A percentile compares a stretch with the other conserved stretches of the same genome.
Conservation (phyloP, 2,797 vertebrate species). For the Caiman crocodilus region DNA sequence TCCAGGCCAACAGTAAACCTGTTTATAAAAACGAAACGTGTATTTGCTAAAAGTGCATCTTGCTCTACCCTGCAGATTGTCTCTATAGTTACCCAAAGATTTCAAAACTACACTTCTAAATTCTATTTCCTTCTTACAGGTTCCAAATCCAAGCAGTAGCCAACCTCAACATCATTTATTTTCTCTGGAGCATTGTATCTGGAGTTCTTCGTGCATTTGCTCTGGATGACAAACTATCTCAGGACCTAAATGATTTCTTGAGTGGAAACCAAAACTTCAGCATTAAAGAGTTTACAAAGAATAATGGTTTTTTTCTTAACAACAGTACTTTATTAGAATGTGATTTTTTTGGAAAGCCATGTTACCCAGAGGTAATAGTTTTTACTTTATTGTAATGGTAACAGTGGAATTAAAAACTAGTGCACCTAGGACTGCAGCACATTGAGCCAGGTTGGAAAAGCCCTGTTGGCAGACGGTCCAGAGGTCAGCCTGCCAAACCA, state of each 20-base stretch:
- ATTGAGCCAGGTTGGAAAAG: too few species aligned
- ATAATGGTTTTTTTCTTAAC: conserved; percentile 82
- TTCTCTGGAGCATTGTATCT: conserved; percentile 79
- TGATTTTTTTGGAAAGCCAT: conserved; percentile 81
- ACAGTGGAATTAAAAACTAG: background rate
- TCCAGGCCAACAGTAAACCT: background rate
- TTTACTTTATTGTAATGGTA: conserved; percentile 21
- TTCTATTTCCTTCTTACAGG: conserved; percentile 68
- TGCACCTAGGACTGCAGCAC: too few species aligned
- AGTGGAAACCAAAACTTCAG: conserved; percentile 81
- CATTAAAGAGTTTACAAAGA: conserved; percentile 81
- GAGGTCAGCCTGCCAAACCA: too few species aligned
- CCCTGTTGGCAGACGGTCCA: too few species aligned
- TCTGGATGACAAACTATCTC: conserved; percentile 10
- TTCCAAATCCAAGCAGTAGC: conserved; percentile 80
- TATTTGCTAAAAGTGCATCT: too few species aligned
- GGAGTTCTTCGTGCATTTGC: conserved; percentile 59
- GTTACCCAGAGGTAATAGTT: conserved; percentile 78
- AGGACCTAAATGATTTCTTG: conserved; percentile 75
- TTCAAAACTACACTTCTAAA: background rate
- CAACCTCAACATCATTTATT: conserved; percentile 77
- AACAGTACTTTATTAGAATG: conserved; percentile 79
- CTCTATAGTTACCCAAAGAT: background rate
- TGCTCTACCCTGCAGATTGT: too few species aligned
- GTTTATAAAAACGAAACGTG: background rate